Percentiles rank a stretch among this genome's conserved stretches.
Conservation (phyloP, 2,797 vertebrate genomes). For the Siniperca obscura region DNA sequence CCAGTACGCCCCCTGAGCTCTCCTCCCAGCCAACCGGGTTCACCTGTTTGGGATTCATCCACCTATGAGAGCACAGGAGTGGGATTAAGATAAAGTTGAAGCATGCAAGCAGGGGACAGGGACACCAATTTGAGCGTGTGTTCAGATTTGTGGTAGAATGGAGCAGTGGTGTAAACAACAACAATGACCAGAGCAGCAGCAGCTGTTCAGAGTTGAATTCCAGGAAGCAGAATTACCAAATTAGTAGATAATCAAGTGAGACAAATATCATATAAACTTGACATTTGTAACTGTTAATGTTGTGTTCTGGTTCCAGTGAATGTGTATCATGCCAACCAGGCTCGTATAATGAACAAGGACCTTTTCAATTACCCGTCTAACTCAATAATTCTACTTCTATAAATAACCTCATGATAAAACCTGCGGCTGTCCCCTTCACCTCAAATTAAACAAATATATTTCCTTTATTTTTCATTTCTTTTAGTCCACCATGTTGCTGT, state of each 20-base stretch:
- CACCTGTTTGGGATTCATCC: slow-evolving; percentile 97
- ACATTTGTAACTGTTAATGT: background rate
- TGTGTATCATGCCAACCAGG: background rate
- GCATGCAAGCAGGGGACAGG: background rate
- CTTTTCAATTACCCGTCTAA: background rate
- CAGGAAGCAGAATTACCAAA: slow-evolving; percentile 16
- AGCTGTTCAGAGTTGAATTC: background rate
- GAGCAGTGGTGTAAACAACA: background rate
- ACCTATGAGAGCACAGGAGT: slow-evolving; percentile 83
- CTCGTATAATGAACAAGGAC: background rate
- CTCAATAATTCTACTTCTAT: slow-evolving; percentile 2
- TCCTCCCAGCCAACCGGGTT: slow-evolving; percentile 97
- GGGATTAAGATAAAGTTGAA: background rate
- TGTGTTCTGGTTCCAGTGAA: background rate
- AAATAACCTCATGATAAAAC: background rate
- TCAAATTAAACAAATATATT: background rate
- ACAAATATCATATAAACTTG: background rate
- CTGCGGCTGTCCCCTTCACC: background rate
- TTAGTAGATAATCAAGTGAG: background rate
- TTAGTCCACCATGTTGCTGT: background rate
- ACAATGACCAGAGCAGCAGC: background rate
- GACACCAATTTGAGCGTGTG: background rate
- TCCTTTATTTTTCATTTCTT: background rate
- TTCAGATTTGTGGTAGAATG: slow-evolving; percentile 5
- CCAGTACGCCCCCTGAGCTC: slow-evolving; percentile 95